Evolutionary conservation across 2,797 vertebrate species (phyloP), one percentile per base, ranked within the genome.

Genomic region (Margarornis squamiger): DNA sequence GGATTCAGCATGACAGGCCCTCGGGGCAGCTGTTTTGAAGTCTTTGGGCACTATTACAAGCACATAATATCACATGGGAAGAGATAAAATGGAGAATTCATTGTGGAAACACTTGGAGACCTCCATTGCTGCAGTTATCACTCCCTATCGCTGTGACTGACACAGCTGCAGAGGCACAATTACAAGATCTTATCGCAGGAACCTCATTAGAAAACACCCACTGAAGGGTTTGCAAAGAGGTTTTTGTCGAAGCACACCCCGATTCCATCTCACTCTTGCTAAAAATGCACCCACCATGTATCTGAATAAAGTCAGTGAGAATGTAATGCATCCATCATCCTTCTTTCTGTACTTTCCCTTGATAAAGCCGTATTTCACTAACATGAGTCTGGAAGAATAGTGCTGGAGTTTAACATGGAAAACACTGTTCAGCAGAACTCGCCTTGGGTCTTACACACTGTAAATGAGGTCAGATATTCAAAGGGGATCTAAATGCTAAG

Each of bases 381-480:
- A 29, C 84, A 76, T 29, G 24, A 74, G 14, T 49, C 63, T 65
- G 66, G n/a, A 90, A 86, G 32, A 87, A 54, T 1, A 41, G 32
- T 72, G 57, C 67, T 80, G 2, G 48, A 57, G 54, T 8, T 63
- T 67, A 91, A 72, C 85, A 67, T 24, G 68, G 74, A 38, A 86
- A 84, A 77, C n/a, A 14, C 22, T 81, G 72, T 34, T 95, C 68
- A 58, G 75, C 51, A 73, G 59, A 48, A 17, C 38, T 59, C 4
- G 0, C 73, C 61, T 63, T 81, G 91, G 54, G 70, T 79, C 65
- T 91, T 55, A 87, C 68, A 65, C 27, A 0, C 73, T 70, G 30
- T 62, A 93, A 96, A 96, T 88, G 84, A 94, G 94, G 72, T 62
- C 66, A 66, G 24, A 10, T 38, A 84, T 91, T 83, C 93, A 88